A percentile compares a stretch with the other conserved stretches of the same genome.
Conservation (phyloP, 1,140 invertebrate species). For the Drosophila erecta region DNA sequence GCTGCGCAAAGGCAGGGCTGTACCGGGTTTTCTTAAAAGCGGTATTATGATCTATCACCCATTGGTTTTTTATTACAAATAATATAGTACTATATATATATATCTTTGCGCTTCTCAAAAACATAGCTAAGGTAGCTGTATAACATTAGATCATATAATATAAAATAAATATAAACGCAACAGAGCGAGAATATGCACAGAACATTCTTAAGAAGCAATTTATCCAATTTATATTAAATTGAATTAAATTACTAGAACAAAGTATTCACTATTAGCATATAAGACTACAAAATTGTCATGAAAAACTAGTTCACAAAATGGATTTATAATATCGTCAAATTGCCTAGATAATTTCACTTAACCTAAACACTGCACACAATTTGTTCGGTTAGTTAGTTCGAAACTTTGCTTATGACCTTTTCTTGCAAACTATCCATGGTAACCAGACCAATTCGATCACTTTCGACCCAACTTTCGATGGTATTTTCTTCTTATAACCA, state of each 20-base stretch:
- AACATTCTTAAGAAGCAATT: not conserved
- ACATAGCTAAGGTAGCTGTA: not conserved
- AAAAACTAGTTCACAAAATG: slow-evolving; percentile 26
- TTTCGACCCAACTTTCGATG: slow-evolving; percentile 44
- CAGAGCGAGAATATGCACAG: not conserved
- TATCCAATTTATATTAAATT: slow-evolving; percentile 5
- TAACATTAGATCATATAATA: too few relatives aligned
- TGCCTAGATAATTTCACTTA: slow-evolving; percentile 25
- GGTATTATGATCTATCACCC: not conserved
- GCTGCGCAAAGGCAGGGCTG: slow-evolving; percentile 4
- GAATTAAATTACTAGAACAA: slow-evolving; percentile 13
- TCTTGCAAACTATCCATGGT: slow-evolving; percentile 2
- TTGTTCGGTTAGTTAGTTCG: slow-evolving; percentile 22
- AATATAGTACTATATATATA: too few relatives aligned
- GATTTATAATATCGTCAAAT: slow-evolving; percentile 1
- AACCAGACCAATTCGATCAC: slow-evolving; percentile 36
- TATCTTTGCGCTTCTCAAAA: not conserved
- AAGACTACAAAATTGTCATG: not conserved
- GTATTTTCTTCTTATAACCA: slow-evolving; percentile 14
- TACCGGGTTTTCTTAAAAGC: slow-evolving; percentile 1
- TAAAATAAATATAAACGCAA: not conserved
- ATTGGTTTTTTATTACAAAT: too few relatives aligned
- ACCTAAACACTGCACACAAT: slow-evolving; percentile 15
- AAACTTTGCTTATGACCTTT: slow-evolving; percentile 12
- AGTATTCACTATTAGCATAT: not conserved